phyloP scores from a whole-genome alignment of 53 echinoderm and acorn worm species.

The Astropecten irregularis region DNA sequence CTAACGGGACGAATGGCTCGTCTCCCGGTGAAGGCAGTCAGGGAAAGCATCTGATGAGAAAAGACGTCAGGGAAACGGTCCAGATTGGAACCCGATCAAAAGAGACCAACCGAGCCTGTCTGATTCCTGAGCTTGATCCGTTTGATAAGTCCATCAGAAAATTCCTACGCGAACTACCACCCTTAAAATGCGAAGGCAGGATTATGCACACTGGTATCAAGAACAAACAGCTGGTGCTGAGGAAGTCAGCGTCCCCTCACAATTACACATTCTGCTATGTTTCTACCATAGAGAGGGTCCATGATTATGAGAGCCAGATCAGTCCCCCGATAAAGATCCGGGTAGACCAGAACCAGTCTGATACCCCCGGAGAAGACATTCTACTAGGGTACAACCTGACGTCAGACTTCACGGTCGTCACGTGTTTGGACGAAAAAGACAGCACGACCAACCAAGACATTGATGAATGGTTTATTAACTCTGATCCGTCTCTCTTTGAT shows the following conservation, averaged over 20 bases:
- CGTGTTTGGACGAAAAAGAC: conserved; percentile 22
- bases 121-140: too few relatives aligned
- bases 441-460: not conserved
- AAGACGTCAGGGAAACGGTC: too few relatives aligned
- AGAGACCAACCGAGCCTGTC: too few relatives aligned
- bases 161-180: too few relatives aligned
- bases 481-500: conserved; percentile 8
- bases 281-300: conserved; percentile 40
- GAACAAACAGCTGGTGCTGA: not conserved
- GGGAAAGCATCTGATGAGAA: too few relatives aligned
- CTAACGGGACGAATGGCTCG: too few relatives aligned
- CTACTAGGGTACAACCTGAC: conserved; percentile 4
- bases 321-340: conserved; percentile 1
- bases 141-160: too few relatives aligned
- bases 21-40: too few relatives aligned
- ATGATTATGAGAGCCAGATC: too few relatives aligned
- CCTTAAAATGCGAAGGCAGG: too few relatives aligned
- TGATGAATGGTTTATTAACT: too few relatives aligned
- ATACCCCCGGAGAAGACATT: not conserved
- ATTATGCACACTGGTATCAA: conserved; percentile 9
- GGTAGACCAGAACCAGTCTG: not conserved
- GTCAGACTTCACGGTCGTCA: conserved; percentile 43
- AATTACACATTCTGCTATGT: conserved; percentile 38
- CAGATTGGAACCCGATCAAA: not conserved
- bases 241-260: not conserved